phyloP scores from a whole-genome alignment of 2,113 vertebrate species.

The Passerina amoena region DNA sequence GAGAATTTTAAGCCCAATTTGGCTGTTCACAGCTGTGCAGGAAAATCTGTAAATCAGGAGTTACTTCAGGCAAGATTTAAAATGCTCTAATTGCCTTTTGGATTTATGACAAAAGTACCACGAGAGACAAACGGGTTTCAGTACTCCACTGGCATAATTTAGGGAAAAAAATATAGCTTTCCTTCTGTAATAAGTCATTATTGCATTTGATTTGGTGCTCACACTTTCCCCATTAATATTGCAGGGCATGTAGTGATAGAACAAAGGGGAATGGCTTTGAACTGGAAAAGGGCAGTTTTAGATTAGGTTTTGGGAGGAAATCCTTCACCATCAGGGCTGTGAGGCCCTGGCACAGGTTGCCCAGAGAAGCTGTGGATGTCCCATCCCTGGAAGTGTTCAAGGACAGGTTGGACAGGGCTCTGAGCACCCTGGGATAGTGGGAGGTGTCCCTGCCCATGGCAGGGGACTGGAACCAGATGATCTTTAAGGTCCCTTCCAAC shows the following conservation, averaged over 20 bases:
- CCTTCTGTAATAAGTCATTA: neutral
- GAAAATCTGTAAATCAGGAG: conserved; percentile 34
- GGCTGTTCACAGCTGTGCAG: neutral
- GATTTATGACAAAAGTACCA: conserved; percentile 63
- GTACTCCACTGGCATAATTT: neutral
- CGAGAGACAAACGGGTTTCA: conserved; percentile 35
- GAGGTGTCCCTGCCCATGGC: neutral
- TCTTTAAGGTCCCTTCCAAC: neutral
- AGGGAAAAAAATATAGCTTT: neutral
- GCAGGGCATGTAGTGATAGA: neutral
- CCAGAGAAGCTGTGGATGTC: neutral
- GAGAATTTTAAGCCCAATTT: neutral
- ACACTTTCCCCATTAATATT: neutral
- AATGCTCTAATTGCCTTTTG: conserved; percentile 54
- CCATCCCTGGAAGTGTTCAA: neutral
- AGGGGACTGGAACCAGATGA: neutral
- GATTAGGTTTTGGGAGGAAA: neutral
- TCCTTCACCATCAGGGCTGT: neutral
- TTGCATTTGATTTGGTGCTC: neutral
- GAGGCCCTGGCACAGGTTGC: neutral
- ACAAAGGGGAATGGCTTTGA: neutral
- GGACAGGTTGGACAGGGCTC: neutral
- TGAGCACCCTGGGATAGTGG: neutral
- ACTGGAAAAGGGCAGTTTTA: neutral
- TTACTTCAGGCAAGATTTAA: conserved; percentile 61